Base-by-base conservation (phyloP, 2,113 vertebrate species). In the Opisthocomus hoazin region DNA sequence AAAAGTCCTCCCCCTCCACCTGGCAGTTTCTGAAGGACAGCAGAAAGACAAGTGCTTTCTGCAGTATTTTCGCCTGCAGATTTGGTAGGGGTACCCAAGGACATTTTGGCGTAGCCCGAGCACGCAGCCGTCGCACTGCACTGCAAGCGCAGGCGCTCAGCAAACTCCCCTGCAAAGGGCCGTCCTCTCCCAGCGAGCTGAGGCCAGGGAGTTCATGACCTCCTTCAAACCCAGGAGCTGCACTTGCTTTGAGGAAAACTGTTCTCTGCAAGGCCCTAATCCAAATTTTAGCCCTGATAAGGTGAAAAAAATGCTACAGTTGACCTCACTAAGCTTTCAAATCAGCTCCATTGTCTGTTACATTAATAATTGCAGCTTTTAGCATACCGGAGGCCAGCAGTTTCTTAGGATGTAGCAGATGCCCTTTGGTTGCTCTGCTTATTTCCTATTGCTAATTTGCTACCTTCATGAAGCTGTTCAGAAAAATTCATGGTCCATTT, bases 21-120 rank as follows among this genome's bases (percentile, higher is more conserved):
- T 76, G 81, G 23, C 46, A 61, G 65, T 45, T 87, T 88, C 80
- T 71, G 74, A 92, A 95, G 86, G 84, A 79, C 89, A 76, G 18
- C 30, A 87, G 80, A 89, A 91, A 92, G 92, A 23, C 60, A 76
- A 84, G 70, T 61, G 74, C 14, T 93, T 94, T 84, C 69, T 32
- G 57, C 64, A 73, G 41, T 70, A 45, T 61, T 94, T 91, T 61
- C 32, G 22, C 2, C 3, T 43, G 73, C 74, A 79, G 89, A 60
- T 71, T 46, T 43, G 51, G 5, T 5, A 30, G n/a, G 19, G 29
- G 45, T 43, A 9, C 45, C 50, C 60, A 34, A 66, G 34, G 54
- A 76, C n/a, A 39, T 41, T 16, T 54, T 53, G 60, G 58, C 8
- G 1, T 58, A 79, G 65, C 15, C 32, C 0, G 2, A 74, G 83